Percentiles rank a stretch among this genome's conserved stretches.
These are phyloP conservation scores for Rhogogaster chlorosoma DNA, from an alignment of 2,888 invertebrate species.

Conservation along the genomic window DNA sequence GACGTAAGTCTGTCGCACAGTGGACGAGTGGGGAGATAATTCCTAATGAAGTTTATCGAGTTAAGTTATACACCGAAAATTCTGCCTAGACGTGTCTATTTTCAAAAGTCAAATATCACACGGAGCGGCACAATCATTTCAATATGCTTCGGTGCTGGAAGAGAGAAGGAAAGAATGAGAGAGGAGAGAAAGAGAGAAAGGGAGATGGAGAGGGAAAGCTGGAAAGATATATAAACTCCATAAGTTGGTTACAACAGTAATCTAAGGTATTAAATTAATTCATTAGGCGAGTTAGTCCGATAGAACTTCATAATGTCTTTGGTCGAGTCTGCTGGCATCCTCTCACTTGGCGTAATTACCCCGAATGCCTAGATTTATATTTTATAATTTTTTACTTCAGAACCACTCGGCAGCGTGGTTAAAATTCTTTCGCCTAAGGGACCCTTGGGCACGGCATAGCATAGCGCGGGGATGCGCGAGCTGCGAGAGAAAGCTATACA, in stretches of 20 bases:
- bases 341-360: slow-evolving; percentile 27
- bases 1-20: neutral
- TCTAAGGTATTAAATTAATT: slow-evolving; percentile 46
- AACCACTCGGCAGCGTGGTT: slow-evolving; percentile 9
- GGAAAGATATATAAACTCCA: slow-evolving; percentile 35
- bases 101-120: slow-evolving; percentile 35
- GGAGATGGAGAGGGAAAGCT: neutral
- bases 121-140: slow-evolving; percentile 1
- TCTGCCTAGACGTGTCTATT: neutral
- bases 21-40: neutral
- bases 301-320: slow-evolving; percentile 40
- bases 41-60: slow-evolving; percentile 18
- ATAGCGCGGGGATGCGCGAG: neutral
- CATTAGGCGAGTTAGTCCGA: slow-evolving; percentile 41
- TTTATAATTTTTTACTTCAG: slow-evolving; percentile 30
- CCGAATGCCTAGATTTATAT: slow-evolving; percentile 37
- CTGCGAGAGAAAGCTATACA: slow-evolving; percentile 16
- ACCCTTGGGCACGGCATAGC: neutral
- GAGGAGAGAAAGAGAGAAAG: neutral
- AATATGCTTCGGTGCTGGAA: neutral
- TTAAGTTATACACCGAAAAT: neutral
- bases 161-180: neutral
- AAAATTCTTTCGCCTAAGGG: slow-evolving; percentile 21
- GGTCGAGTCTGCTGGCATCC: slow-evolving; percentile 3
- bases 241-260: slow-evolving; percentile 28